Percentiles rank a stretch among this genome's conserved stretches.
Evolutionary conservation across 2,113 vertebrate species (phyloP).

Genomic region (Colius striatus): DNA sequence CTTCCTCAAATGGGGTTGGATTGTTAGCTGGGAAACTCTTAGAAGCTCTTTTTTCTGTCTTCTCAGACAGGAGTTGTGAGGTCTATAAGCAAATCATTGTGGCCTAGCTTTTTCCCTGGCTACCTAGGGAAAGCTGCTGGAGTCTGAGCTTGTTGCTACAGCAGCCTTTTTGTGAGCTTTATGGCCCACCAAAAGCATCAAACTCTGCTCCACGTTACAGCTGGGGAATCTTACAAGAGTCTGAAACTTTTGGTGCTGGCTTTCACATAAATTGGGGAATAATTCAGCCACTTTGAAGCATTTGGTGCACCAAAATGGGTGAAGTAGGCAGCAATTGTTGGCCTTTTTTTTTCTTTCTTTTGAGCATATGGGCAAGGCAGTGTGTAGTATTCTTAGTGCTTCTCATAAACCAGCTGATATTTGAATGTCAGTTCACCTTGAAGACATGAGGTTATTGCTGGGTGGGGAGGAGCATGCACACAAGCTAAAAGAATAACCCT

Average conservation of each 20-base stretch:
- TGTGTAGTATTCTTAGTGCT: not conserved
- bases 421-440: not conserved
- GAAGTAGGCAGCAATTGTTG: not conserved
- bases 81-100: not conserved
- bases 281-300: not conserved
- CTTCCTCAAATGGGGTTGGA: not conserved
- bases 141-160: not conserved
- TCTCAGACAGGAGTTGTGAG: not conserved
- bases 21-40: not conserved
- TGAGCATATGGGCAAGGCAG: not conserved
- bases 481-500: not conserved
- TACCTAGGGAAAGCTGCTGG: not conserved
- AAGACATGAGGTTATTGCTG: not conserved
- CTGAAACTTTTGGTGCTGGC: not conserved
- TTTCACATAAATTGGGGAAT: not conserved
- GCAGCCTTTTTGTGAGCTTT: not conserved
- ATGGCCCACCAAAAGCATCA: not conserved
- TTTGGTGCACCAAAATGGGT: not conserved
- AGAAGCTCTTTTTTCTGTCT: not conserved
- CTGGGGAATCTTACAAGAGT: not conserved
- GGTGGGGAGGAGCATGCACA: not conserved
- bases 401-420: not conserved
- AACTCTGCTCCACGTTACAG: accelerated
- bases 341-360: not conserved
- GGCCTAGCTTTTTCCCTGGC: not conserved